Evolutionary conservation across 2,888 invertebrate species (phyloP), one percentile per base, ranked within the genome.

Genomic region (Xestia ashworthii): DNA sequence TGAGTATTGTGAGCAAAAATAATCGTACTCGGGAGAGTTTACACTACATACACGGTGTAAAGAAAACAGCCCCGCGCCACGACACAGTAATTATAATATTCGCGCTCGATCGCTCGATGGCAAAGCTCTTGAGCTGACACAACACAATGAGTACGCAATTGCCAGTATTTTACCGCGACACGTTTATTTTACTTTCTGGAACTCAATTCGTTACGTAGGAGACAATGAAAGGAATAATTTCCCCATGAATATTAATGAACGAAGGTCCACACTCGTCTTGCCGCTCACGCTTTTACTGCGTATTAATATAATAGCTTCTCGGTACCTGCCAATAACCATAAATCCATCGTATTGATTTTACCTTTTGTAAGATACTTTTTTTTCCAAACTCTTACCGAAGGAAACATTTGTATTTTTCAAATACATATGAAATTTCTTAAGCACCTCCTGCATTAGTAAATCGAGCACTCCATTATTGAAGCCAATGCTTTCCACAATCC

Each of bases 221-320:
- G 93, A 94, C 93, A 95, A 94, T 93, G 93, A 92, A 93, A 92
- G 92, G 94, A 94, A 95, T 95, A 95, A 95, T 95, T 95, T 92
- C 90, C 89, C 91, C 92, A 95, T 96, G 95, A 95, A 95, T 95
- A 95, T 95, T 95, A 95, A 95, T 95, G 94, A 94, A 92, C 89
- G 88, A 91, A 92, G 92, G 92, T 92, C 94, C 92, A 91, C 93
- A 94, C 93, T 95, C 93, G 91, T 94, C 92, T 90, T 91, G 85
- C 88, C 89, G 90, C 91, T 92, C 88, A 88, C 90, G 91, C 90
- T 94, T 94, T 77, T 94, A 94, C 93, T 93, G 92, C 90, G 93
- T 93, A 93, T 93, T 94, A 93, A 94, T 94, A 93, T 93, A 94
- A 94, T 93, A 91, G 91, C 91, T 90, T 85, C 90, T 87, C 79